Evolutionary conservation across 2,888 invertebrate species (phyloP).

Genomic region (Philopedon plagiatum): DNA sequence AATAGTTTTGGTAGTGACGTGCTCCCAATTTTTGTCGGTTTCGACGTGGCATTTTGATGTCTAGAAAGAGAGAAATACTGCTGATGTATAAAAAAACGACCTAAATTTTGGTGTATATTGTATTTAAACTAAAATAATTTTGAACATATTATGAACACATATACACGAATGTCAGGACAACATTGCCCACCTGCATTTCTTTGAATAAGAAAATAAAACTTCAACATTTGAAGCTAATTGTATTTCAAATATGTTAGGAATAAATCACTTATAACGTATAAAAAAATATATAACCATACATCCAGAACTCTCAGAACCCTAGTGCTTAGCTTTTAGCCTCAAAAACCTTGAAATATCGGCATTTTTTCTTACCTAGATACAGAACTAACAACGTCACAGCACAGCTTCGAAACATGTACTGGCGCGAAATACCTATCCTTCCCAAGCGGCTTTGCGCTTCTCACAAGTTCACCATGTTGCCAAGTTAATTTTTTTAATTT

Average conservation of each 20-base stretch:
- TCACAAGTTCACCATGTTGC: not conserved
- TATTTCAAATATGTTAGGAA: not conserved
- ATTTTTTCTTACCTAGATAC: not conserved
- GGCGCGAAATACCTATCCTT: not conserved
- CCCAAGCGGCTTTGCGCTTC: not conserved
- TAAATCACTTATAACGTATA: not conserved
- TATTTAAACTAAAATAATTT: not conserved
- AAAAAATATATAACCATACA: not conserved
- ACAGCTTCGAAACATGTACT: not conserved
- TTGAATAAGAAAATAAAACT: not conserved
- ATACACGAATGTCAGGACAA: not conserved
- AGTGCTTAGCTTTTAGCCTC: not conserved
- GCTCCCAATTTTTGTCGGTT: not conserved
- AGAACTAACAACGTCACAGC: not conserved
- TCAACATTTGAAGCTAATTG: not conserved
- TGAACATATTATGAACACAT: not conserved
- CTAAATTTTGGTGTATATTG: not conserved
- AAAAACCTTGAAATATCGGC: not conserved
- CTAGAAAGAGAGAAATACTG: no score
- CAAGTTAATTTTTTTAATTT: not conserved
- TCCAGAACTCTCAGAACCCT: not conserved
- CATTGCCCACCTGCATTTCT: not conserved
- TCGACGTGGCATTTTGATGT: not conserved
- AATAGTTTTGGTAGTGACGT: not conserved
- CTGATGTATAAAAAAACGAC: not conserved